A percentile compares a stretch with the other conserved stretches of the same genome.
Conservation (phyloP, 2,113 vertebrate genomes). For the Colaptes auratus region DNA sequence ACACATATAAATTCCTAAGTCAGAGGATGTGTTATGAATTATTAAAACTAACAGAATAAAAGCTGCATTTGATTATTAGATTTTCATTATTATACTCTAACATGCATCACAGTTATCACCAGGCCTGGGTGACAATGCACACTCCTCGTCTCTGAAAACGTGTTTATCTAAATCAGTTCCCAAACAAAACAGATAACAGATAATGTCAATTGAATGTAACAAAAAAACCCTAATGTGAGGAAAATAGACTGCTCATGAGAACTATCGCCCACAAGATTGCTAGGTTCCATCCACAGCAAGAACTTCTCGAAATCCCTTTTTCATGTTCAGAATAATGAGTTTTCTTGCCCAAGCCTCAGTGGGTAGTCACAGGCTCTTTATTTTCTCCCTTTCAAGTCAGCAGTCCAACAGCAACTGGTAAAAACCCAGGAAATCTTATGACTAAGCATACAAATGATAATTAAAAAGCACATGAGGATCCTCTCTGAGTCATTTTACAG, state of each 20-base stretch:
- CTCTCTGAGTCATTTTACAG: background rate
- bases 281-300: background rate
- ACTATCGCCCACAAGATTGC: background rate
- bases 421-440: background rate
- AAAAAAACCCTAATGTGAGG: background rate
- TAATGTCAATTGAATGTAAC: background rate
- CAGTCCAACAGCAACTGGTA: background rate
- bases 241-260: background rate
- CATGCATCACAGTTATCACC: background rate
- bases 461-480: background rate
- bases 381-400: background rate
- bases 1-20: background rate
- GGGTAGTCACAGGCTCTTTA: background rate
- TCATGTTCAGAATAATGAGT: background rate
- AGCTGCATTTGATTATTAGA: background rate
- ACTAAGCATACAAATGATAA: background rate
- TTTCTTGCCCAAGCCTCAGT: background rate
- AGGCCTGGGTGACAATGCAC: background rate
- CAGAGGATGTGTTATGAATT: background rate
- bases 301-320: background rate
- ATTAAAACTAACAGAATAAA: background rate
- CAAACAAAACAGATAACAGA: background rate
- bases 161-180: background rate
- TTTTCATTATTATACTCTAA: background rate
- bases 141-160: background rate